Evolutionary conservation across 2,113 vertebrate species (phyloP), one percentile per base, ranked within the genome.

Genomic region (Syngnathus typhle): DNA sequence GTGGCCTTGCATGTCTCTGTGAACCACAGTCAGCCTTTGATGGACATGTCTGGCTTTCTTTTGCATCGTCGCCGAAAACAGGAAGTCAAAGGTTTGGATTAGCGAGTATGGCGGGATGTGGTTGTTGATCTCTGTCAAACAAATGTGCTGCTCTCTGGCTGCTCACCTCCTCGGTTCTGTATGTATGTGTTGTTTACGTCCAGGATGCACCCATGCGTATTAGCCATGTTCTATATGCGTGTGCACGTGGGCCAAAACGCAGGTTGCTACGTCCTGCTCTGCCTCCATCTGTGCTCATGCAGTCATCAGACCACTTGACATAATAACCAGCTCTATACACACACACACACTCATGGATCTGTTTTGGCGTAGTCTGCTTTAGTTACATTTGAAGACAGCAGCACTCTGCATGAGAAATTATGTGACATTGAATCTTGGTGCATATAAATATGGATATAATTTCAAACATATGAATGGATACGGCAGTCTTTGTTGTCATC

Each of bases 251-350:
- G 78, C 80, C 81, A 74, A 71, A 75, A 79, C 72, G 86, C 75
- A 84, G 83, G 81, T 83, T 72, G 71, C 77, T 79, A 84, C 84
- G 82, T 89, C 85, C 88, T 86, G 88, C 82, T 85, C 83, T 81
- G 84, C 76, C 78, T 79, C 91, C 91, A 91, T 92, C 90, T 92
- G 89, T 89, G 90, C 87, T 84, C 82, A 85, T 72, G 75, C 83
- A 87, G 88, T 82, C 82, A 74, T 75, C 78, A 84, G 75, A 76
- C 87, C 83, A 83, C 82, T 76, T 82, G 70, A 70, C 80, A 85
- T 75, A 43, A 70, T 69, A 59, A 62, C 43, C 41, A 46, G 68
- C 61, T 68, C 71, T 84, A 87, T 55, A 84, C 70, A 64, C 65
- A 32, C 27, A 73, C 83, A 87, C 58, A 84, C 70, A 64, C 75